Base-by-base conservation (phyloP, 2,113 vertebrate species). In the Labrus mixtus region DNA sequence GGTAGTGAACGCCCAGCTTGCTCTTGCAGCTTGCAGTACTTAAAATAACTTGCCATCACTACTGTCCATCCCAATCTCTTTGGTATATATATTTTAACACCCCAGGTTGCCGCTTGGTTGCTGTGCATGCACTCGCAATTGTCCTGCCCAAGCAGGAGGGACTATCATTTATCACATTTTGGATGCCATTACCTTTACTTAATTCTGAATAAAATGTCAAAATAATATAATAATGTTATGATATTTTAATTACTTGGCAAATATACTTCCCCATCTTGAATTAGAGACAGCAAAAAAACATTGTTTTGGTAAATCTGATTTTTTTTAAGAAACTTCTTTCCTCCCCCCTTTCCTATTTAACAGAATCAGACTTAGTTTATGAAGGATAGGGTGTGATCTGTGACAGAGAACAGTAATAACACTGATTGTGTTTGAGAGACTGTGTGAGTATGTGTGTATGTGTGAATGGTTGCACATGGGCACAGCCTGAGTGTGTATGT, bases 401-500 rank as follows among this genome's bases (percentile, higher is more conserved):
- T 51, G 10, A 46, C 1, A 6, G 8, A 25, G n/a, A 60, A 33
- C 7, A 62, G 55, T 39, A 46, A 10, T 41, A 46, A 50, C 41
- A 68, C 20, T 65, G 54, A 48, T 23, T 48, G 17, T 53, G 19
- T 22, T 8, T 23, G 5, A 39, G n/a, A n/a, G 59, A 25, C 39
- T 10, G 41, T 20, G 9, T 9, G 29, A 33, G 19, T 53, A 23
- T 51, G 36, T 48, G 15, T 16, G 5, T 37, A n/a, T 48, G 19
- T 50, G 41, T 43, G 6, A 41, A 4, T 17, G 0, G 1, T 36
- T 53, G 17, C 20, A 8, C 58, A 1, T 64, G 50, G 29, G n/a
- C n/a, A n/a, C n/a, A 68, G 39, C 48, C 66, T 54, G 57, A 23
- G 48, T 64, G 64, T 70, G 25, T 59, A 15, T 73, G 69, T 63